Evolutionary conservation across 2,797 vertebrate genomes (phyloP).

Genomic region (Scolopax bukidnonensis): DNA sequence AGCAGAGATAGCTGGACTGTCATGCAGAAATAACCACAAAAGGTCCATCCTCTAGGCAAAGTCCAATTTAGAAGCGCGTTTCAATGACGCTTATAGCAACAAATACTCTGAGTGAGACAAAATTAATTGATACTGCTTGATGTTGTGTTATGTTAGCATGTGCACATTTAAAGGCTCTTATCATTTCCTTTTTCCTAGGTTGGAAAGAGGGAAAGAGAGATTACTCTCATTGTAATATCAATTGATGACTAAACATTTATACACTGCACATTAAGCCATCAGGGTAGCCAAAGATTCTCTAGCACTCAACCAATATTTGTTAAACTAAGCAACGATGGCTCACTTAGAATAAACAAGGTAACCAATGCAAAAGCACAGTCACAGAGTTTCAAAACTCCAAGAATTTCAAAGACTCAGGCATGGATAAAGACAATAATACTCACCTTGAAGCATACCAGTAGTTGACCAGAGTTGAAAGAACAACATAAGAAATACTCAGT

Average conservation of each 20-base stretch:
- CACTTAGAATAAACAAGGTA: neutral
- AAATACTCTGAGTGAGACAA: neutral
- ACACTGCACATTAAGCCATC: neutral
- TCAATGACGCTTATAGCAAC: neutral
- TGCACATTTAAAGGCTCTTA: neutral
- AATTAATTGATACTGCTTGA: neutral
- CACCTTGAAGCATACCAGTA: slow-evolving; percentile 76
- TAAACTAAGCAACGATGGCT: neutral
- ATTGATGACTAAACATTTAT: neutral
- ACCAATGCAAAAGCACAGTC: neutral
- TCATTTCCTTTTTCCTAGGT: neutral
- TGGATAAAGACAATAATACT: neutral
- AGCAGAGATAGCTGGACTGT: neutral
- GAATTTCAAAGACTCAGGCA: neutral
- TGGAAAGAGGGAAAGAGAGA: too few species aligned
- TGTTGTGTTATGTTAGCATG: neutral
- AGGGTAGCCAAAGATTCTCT: neutral
- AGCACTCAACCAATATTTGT: neutral
- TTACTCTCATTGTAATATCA: neutral
- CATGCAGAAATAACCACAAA: neutral
- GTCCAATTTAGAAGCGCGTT: neutral
- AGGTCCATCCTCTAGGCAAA: neutral
- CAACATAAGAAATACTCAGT: slow-evolving; percentile 69
- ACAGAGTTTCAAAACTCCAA: neutral
- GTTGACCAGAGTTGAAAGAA: slow-evolving; percentile 74